phyloP scores from a whole-genome alignment of 2,797 vertebrate species.

The Aselliscus stoliczkanus region DNA sequence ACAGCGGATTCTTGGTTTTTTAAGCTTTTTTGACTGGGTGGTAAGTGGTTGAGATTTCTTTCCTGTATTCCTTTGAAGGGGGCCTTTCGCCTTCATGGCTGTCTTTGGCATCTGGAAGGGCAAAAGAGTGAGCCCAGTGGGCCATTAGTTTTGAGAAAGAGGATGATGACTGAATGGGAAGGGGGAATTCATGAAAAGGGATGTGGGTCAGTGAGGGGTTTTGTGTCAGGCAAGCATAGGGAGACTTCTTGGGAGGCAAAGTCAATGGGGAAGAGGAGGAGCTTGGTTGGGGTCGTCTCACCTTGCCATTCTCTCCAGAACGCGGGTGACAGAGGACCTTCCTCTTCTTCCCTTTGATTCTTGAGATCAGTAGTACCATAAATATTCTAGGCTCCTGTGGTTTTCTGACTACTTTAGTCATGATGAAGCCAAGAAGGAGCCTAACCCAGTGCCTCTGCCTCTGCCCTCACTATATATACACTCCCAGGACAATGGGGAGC shows the following conservation, averaged over 20 bases:
- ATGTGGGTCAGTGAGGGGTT: background rate
- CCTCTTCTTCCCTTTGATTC: background rate
- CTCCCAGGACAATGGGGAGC: background rate
- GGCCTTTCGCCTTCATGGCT: background rate
- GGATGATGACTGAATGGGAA: background rate
- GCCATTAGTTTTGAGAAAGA: background rate
- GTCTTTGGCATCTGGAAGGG: background rate
- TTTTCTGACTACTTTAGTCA: background rate
- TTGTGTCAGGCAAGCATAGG: background rate
- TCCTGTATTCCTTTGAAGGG: background rate
- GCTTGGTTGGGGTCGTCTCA: background rate
- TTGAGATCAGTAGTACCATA: background rate
- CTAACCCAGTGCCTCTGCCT: background rate
- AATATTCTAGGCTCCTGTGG: background rate
- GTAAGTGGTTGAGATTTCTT: background rate
- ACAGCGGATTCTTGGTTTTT: background rate
- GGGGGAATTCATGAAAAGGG: background rate
- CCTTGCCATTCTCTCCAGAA: background rate
- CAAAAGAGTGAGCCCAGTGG: background rate
- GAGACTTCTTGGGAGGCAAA: background rate
- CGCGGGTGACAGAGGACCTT: background rate
- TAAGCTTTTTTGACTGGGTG: background rate
- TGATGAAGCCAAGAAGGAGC: background rate
- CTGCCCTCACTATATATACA: background rate
- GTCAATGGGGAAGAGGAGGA: background rate